Percentiles rank a stretch among this genome's conserved stretches.
Conservation (phyloP, 2,113 vertebrate species). For the Triplophysa tibetana region DNA sequence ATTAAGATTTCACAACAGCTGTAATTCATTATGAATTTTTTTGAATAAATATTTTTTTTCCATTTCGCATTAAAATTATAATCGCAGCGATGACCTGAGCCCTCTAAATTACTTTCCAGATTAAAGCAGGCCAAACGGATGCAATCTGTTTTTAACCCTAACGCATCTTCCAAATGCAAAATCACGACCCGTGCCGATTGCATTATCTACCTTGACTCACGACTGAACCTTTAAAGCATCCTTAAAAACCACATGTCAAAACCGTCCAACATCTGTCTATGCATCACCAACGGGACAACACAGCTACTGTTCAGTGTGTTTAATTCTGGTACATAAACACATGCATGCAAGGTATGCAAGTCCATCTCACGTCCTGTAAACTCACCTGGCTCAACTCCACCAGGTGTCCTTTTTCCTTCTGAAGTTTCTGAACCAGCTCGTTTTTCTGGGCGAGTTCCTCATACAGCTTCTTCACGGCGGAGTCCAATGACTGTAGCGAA, state of each 20-base stretch:
- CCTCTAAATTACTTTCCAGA: conserved; percentile 38
- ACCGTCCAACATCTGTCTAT: conserved; percentile 30
- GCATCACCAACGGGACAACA: conserved; percentile 1
- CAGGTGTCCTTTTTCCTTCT: conserved; percentile 73
- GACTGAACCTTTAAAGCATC: conserved; percentile 39
- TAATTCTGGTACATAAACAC: not conserved
- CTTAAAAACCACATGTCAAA: conserved; percentile 1
- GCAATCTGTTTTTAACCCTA: conserved; percentile 25
- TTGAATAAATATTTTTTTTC: not conserved
- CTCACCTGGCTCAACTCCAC: conserved; percentile 74
- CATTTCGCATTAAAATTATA: conserved; percentile 1
- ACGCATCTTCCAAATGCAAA: conserved; percentile 47
- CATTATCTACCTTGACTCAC: conserved; percentile 16
- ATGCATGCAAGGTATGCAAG: conserved; percentile 10
- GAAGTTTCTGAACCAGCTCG: conserved; percentile 64
- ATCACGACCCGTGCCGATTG: conserved; percentile 13
- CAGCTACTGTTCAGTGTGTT: not conserved
- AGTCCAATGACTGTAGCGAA: conserved; percentile 58
- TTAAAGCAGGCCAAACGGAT: conserved; percentile 27
- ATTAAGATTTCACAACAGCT: not conserved
- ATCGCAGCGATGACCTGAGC: not conserved
- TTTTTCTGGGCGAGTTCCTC: conserved; percentile 68
- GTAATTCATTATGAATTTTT: conserved; percentile 19
- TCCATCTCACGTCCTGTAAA: too few species aligned
- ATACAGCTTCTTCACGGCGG: conserved; percentile 63